A percentile compares a stretch with the other conserved stretches of the same genome.
Evolutionary conservation across 2,888 invertebrate genomes (phyloP).

Genomic region (Lepas anatifera): DNA sequence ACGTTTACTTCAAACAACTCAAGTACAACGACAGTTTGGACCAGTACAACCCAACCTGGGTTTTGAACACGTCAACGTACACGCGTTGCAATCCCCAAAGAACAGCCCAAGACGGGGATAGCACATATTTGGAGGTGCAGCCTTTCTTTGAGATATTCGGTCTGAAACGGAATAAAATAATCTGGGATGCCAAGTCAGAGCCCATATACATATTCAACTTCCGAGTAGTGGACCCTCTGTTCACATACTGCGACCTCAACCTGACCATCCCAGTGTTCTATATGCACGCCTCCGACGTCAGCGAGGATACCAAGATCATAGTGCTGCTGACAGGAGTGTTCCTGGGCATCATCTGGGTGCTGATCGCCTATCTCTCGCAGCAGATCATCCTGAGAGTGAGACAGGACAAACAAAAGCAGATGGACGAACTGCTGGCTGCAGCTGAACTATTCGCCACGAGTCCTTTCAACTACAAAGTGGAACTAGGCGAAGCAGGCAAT

Average conservation of each 20-base stretch:
- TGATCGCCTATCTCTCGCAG: not conserved
- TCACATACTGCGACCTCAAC: not conserved
- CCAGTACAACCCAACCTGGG: not conserved
- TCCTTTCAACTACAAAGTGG: too few species aligned
- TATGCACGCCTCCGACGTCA: conserved; percentile 1
- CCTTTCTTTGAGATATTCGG: not conserved
- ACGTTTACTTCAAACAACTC: too few species aligned
- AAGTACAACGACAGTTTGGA: not conserved
- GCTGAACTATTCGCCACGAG: not conserved
- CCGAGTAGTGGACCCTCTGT: not conserved
- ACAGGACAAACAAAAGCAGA: not conserved
- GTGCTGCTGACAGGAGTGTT: not conserved
- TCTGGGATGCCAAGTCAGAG: not conserved
- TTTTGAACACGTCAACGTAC: not conserved
- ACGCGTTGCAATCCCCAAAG: not conserved
- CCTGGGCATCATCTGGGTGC: not conserved
- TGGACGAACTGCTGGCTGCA: not conserved
- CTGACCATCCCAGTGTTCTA: not conserved
- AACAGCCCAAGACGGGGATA: not conserved
- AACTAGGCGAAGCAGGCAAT: too few species aligned
- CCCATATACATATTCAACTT: not conserved
- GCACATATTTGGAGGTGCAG: too few species aligned
- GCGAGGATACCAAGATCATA: not conserved
- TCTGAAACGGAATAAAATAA: not conserved
- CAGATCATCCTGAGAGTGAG: not conserved